These are phyloP conservation scores for Gadopsis bispinosus DNA, from an alignment of 2,797 vertebrate genomes.

Conservation along the genomic window DNA sequence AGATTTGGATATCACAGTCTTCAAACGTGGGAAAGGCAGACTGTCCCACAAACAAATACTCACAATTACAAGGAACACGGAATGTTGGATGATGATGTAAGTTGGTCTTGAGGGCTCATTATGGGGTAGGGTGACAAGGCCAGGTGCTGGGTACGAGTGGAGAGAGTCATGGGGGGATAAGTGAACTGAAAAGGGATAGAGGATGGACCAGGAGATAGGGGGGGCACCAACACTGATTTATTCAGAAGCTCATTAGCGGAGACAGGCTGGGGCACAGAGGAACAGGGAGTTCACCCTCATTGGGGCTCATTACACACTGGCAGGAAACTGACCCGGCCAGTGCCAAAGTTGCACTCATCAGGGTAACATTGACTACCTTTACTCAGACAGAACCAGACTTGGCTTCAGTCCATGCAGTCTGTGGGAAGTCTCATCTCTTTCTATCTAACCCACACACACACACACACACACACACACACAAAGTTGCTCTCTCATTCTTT, in stretches of 20 bases:
- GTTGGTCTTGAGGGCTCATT: slow-evolving; percentile 81
- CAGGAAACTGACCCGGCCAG: slow-evolving; percentile 74
- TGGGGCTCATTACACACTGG: slow-evolving; percentile 86
- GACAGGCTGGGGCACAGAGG: slow-evolving; percentile 79
- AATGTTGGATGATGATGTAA: slow-evolving; percentile 58
- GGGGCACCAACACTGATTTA: slow-evolving; percentile 77
- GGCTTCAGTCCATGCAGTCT: slow-evolving; percentile 52
- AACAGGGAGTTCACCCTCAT: slow-evolving; percentile 81
- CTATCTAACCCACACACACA: slow-evolving; percentile 14
- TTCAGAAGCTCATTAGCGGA: slow-evolving; percentile 87
- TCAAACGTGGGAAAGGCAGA: slow-evolving; percentile 43
- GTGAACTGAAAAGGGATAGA: slow-evolving; percentile 60
- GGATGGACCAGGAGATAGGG: slow-evolving; percentile 50
- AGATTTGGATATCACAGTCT: slow-evolving; percentile 58
- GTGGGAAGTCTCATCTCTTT: slow-evolving; percentile 32
- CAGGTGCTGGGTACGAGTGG: slow-evolving; percentile 62
- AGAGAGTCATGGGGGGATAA: slow-evolving; percentile 53
- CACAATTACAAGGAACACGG: slow-evolving; percentile 73
- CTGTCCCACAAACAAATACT: slow-evolving; percentile 78
- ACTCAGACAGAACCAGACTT: slow-evolving; percentile 67
- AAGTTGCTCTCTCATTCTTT: slow-evolving; percentile 12
- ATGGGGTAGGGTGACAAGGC: slow-evolving; percentile 77
- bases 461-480: slow-evolving; percentile 8
- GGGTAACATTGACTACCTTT: slow-evolving; percentile 78
- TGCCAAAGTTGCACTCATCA: slow-evolving; percentile 78